Conservation (phyloP, 2,888 invertebrate species). For the Portevinia maculata region DNA sequence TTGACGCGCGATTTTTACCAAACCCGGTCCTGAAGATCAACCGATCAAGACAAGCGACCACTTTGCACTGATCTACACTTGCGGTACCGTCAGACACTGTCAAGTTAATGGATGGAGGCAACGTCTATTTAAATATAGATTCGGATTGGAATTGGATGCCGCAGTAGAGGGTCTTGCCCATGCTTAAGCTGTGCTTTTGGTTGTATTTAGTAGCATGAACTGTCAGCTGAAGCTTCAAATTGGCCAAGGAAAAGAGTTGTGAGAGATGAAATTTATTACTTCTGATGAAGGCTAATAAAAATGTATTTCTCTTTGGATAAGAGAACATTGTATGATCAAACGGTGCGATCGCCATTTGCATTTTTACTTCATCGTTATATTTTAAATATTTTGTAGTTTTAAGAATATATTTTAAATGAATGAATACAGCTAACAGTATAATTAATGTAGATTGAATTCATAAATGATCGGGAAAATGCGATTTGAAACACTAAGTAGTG, state of each 20-base stretch:
- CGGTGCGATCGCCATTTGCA: slow-evolving; percentile 9
- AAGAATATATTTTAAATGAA: too few species aligned
- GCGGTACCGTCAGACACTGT: slow-evolving; percentile 31
- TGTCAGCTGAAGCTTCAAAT: slow-evolving; percentile 16
- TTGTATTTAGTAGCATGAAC: slow-evolving; percentile 18
- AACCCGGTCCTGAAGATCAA: slow-evolving; percentile 24
- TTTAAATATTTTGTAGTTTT: slow-evolving; percentile 11
- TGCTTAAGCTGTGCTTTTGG: slow-evolving; percentile 40
- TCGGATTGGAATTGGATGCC: slow-evolving; percentile 10
- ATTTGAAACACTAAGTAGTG: too few species aligned
- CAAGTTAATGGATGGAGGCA: slow-evolving; percentile 23
- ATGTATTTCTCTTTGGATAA: slow-evolving; percentile 21
- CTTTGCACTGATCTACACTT: slow-evolving; percentile 66
- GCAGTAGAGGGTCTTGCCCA: background rate
- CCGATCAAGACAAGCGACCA: slow-evolving; percentile 65
- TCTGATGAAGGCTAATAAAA: too few species aligned
- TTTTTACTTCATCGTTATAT: background rate
- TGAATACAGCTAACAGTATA: too few species aligned
- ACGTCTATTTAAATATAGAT: slow-evolving; percentile 13
- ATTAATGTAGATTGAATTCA: too few species aligned
- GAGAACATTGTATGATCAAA: slow-evolving; percentile 19
- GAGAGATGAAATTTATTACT: too few species aligned
- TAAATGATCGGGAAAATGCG: too few species aligned
- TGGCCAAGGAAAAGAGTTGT: background rate
- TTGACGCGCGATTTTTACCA: slow-evolving; percentile 15